These are phyloP conservation scores for Terebella lapidaria DNA, from an alignment of 2,888 invertebrate species.

Conservation along the genomic window DNA sequence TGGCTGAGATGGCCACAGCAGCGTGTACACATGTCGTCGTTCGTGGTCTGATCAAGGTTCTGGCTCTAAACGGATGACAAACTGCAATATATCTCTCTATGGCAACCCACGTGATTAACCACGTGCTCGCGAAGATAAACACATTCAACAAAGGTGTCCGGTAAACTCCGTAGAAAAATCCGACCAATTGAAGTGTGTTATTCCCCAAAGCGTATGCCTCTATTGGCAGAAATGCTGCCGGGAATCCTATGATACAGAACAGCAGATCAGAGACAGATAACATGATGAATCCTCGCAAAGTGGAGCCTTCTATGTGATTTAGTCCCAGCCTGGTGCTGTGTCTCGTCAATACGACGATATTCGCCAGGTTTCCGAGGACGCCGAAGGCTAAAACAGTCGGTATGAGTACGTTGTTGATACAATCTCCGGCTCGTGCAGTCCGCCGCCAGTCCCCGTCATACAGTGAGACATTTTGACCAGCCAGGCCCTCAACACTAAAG, in stretches of 20 bases:
- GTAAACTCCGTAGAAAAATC: slow-evolving; percentile 29
- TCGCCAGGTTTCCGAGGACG: slow-evolving; percentile 72
- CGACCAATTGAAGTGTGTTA: neutral
- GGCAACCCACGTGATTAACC: slow-evolving; percentile 70
- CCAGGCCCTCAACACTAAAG: too few relatives aligned
- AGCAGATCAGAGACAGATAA: slow-evolving; percentile 73
- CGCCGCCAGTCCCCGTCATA: too few relatives aligned
- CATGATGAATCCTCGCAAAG: slow-evolving; percentile 69
- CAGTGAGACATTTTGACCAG: too few relatives aligned
- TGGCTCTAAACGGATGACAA: slow-evolving; percentile 66
- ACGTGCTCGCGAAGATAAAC: slow-evolving; percentile 64
- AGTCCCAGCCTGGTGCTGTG: slow-evolving; percentile 33
- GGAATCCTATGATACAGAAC: slow-evolving; percentile 57
- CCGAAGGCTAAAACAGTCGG: slow-evolving; percentile 69
- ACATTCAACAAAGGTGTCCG: slow-evolving; percentile 37
- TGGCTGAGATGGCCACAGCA: slow-evolving; percentile 63
- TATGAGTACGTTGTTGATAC: slow-evolving; percentile 55
- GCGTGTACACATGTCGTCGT: slow-evolving; percentile 61
- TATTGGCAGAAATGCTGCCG: slow-evolving; percentile 36
- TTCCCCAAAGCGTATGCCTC: too few relatives aligned
- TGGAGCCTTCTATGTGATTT: slow-evolving; percentile 71
- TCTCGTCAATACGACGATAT: slow-evolving; percentile 70
- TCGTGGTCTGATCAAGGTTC: slow-evolving; percentile 62
- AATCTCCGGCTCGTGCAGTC: too few relatives aligned
- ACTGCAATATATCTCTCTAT: slow-evolving; percentile 71